A percentile compares a stretch with the other conserved stretches of the same genome.
These are phyloP conservation scores for Acronicta leporina DNA, from an alignment of 2,888 invertebrate genomes.

Conservation along the genomic window DNA sequence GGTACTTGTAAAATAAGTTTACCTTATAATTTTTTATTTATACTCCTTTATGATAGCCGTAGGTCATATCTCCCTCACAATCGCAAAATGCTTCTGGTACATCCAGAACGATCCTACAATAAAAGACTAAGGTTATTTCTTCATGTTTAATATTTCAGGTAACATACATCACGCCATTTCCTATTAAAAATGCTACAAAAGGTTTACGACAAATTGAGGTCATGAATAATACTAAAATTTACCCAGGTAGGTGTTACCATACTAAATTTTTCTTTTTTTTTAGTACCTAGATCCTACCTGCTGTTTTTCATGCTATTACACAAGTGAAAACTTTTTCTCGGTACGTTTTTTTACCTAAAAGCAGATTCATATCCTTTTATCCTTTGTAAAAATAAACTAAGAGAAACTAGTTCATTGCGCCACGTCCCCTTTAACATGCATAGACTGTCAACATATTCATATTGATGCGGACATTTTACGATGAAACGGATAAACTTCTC, in stretches of 20 bases:
- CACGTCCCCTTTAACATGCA: background rate
- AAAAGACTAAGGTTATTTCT: too few species aligned
- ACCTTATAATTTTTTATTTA: too few species aligned
- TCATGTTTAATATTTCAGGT: slow-evolving; percentile 2
- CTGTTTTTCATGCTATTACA: too few species aligned
- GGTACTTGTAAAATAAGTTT: too few species aligned
- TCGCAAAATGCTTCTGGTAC: too few species aligned
- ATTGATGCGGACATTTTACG: slow-evolving; percentile 20
- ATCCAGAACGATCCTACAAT: too few species aligned
- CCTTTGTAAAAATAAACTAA: background rate
- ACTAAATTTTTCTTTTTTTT: too few species aligned
- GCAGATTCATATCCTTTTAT: background rate
- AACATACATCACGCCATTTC: slow-evolving; percentile 9
- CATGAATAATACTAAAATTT: slow-evolving; percentile 1
- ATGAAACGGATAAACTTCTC: slow-evolving; percentile 28
- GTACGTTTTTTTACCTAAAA: too few species aligned
- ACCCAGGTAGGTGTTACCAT: background rate
- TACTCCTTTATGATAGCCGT: too few species aligned
- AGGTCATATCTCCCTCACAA: too few species aligned
- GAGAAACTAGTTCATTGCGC: background rate
- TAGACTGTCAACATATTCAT: slow-evolving; percentile 11
- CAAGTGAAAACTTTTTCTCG: too few species aligned
- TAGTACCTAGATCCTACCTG: too few species aligned
- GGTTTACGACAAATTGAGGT: slow-evolving; percentile 8
- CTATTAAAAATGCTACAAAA: slow-evolving; percentile 5